A percentile compares a stretch with the other conserved stretches of the same genome.
Evolutionary conservation across 37 sponge, comb jelly and placozoan species (phyloP).

Genomic region (Diacarnus erythraeanus): DNA sequence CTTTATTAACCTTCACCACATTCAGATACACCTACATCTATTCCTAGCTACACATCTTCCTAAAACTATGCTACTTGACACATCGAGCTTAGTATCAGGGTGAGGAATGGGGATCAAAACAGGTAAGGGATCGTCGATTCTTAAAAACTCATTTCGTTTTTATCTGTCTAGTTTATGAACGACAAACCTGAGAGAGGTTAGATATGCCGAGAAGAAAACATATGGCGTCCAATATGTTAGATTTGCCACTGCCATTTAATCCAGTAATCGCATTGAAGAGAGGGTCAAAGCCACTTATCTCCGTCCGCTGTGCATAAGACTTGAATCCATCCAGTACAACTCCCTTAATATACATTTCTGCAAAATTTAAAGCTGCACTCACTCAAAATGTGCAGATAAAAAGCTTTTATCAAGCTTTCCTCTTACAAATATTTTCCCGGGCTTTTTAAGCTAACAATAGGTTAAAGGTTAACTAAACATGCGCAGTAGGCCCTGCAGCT

Average conservation of each 20-base stretch:
- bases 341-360: slow-evolving; percentile 88
- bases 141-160: neutral
- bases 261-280: slow-evolving; percentile 98
- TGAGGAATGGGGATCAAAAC: too few relatives aligned
- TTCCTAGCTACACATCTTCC: too few relatives aligned
- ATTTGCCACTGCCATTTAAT: slow-evolving; percentile 97
- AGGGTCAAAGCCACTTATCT: slow-evolving; percentile 90
- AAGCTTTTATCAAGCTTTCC: neutral
- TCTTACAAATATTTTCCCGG: neutral
- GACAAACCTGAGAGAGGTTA: slow-evolving; percentile 89
- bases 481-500: too few relatives aligned
- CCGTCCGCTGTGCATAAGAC: slow-evolving; percentile 96
- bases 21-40: too few relatives aligned
- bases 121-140: neutral
- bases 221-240: slow-evolving; percentile 97
- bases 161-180: neutral
- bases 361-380: neutral
- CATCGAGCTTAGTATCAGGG: too few relatives aligned
- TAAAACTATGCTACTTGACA: too few relatives aligned
- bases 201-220: slow-evolving; percentile 97
- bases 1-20: too few relatives aligned
- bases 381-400: too few relatives aligned
- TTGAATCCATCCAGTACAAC: slow-evolving; percentile 98
- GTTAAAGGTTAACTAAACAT: too few relatives aligned
- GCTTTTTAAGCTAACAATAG: neutral